Base-by-base conservation (phyloP, 2,113 vertebrate species). In the Lepidothrix coronata region DNA sequence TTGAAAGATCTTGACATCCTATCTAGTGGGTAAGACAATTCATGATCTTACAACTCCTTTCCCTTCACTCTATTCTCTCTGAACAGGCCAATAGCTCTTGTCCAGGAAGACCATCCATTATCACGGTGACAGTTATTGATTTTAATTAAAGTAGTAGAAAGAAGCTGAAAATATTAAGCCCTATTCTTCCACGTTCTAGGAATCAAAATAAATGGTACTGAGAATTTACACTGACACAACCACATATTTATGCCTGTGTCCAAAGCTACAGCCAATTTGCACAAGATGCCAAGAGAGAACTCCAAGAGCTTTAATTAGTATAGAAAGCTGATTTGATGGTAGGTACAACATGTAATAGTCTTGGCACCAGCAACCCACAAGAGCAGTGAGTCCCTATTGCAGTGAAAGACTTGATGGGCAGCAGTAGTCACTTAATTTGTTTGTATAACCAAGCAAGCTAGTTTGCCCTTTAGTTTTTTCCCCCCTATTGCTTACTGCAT, bases 141-240 rank as follows among this genome's bases (percentile, higher is more conserved):
- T 97, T 96, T 96, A 96, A 97, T 88, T 96, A 95, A 93, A 92
- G 44, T 14, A 57, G 61, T 31, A 93, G 83, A 96, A 84, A 92
- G 83, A 84, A 89, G 66, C 52, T 41, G 48, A 94, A 96, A 94
- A 71, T 94, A 94, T 92, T 67, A 96, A 91, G 31, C 44, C 31
- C 9, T 78, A 65, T 75, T 94, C 57, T 89, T 75, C 37, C 54
- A 86, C 0, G 0, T 79, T 87, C 61, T 23, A 75, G 14, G 76
- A 86, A 92, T 92, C 52, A 88, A 93, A 96, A 93, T 74, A 84
- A 88, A 94, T 19, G 8, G 12, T 43, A 77, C n/a, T 52, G 68
- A 81, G 61, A 94, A 88, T 92, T 95, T 93, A 72, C 48, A 88
- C 20, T 78, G 90, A 86, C 72, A 83, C 33, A 35, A 59, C n/a